Base-by-base conservation (phyloP, 2,113 vertebrate genomes). In the Dipodomys merriami region DNA sequence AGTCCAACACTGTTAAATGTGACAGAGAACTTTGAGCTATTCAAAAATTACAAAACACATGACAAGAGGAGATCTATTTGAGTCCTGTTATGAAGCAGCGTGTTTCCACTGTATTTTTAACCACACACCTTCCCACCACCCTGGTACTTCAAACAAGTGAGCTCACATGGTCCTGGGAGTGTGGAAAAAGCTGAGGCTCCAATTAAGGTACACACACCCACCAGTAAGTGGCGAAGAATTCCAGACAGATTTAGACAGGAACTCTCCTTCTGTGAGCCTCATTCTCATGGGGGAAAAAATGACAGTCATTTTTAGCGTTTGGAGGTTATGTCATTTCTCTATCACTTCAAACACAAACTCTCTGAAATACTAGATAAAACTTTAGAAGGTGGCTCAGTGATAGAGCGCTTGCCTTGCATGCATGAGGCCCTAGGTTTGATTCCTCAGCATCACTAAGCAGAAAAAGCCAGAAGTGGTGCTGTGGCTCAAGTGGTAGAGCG, bases 281-380 rank as follows among this genome's bases (percentile, higher is more conserved):
- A 84, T 35, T 39, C 44, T 18, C 62, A 65, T 12, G 92, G 0
- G 7, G 1, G 7, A 5, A 7, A 84, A 57, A 96, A 88, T 4
- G 62, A 69, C 22, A 78, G 83, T 49, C 67, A 3, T 1, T 87
- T 96, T 94, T 10, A 73, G 5, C 67, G 18, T 25, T 86, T 6
- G 2, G 10, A 86, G 81, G 76, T 91, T 95, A 78, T 0, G 0
- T 46, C 86, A 23, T 91, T 96, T 93, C 71, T 78, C 96, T 90
- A 94, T 49, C 2, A 77, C 65, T 60, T 5, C 12, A 64, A 29
- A 93, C 12, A 7, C 3, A 57, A 1, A 19, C 93, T 29, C 15
- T 80, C 80, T 35, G 89, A 93, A 93, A 96, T 95, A 30, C 62
- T 65, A 90, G 35, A 53, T 78, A 81, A 97, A 95, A 76, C 79